These are phyloP conservation scores for Drosophila pseudotalamancana DNA, from an alignment of 2,888 invertebrate genomes.

Conservation along the genomic window DNA sequence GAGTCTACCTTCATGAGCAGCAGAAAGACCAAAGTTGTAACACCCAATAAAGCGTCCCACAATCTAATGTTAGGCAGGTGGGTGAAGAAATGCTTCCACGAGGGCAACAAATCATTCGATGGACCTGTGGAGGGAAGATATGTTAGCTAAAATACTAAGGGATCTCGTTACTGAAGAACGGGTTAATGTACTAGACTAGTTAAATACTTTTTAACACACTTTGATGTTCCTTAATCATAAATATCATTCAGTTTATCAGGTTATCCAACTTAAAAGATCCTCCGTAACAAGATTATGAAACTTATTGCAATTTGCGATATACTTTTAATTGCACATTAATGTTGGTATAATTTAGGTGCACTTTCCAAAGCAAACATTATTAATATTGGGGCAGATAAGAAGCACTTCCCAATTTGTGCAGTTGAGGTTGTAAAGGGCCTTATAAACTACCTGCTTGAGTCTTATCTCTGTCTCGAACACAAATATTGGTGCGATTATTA, in stretches of 20 bases:
- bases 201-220: too few relatives aligned
- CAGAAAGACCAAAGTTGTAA: constrained; percentile 87
- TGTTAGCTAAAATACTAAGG: too few relatives aligned
- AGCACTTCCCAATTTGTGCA: not conserved
- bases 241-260: too few relatives aligned
- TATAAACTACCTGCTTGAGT: not conserved
- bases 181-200: too few relatives aligned
- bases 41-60: constrained; percentile 90
- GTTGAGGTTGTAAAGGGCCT: not conserved
- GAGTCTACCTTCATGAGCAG: constrained; percentile 88
- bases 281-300: not conserved
- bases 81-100: constrained; percentile 87
- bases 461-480: not conserved
- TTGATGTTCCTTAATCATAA: too few relatives aligned
- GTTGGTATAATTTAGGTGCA: not conserved
- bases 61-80: constrained; percentile 86
- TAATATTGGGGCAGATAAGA: not conserved
- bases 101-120: constrained; percentile 88
- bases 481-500: not conserved
- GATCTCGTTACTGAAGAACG: too few relatives aligned
- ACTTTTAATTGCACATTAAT: not conserved
- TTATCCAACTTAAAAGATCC: not conserved
- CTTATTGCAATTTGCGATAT: not conserved
- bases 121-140: constrained; percentile 56
- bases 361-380: not conserved